Evolutionary conservation across 2,888 invertebrate genomes (phyloP), one percentile per base, ranked within the genome.

Genomic region (Eupithecia exiguata): DNA sequence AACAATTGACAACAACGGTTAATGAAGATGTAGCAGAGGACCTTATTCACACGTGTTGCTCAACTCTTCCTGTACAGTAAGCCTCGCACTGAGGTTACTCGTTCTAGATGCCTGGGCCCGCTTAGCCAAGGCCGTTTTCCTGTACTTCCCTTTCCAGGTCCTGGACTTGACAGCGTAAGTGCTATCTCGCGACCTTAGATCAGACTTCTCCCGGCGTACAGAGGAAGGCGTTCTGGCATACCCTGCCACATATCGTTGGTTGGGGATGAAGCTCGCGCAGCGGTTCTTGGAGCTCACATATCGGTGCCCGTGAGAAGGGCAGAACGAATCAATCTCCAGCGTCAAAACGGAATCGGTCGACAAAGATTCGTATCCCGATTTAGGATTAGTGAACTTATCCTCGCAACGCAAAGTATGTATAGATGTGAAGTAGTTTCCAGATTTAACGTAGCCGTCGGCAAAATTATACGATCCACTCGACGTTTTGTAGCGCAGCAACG

Each of bases 311-410:
- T 89, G 88, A 7, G 90, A 86, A 0, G 88, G 88, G 73, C 88
- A 87, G 21, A 86, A 82, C 0, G 83, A 82, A 79, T 89, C 87
- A 21, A 84, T 80, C 25, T 86, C 90, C 14, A 84, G 66, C 18
- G 90, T 88, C 21, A 84, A 76, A 65, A 71, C 63, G 0, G 91
- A 89, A 67, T 79, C 81, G 1, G 84, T 86, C 6, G 88, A 84
- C 46, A 84, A 62, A 58, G 86, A 84, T 25, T 88, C 86, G 9
- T 77, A 81, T 35, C 75, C 82, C n/a, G 86, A 84, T 75, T 84
- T 80, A 10, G 84, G 87, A 80, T 82, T 87, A 9, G 90, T 92
- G 78, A 53, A 88, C 80, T 91, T 92, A 76, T 91, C 90, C 79
- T 91, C 88, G 79, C 84, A 91, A 77, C 88, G 84, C 72, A 92